phyloP scores from a whole-genome alignment of 2,797 vertebrate species.

The Rallus crepitans region DNA sequence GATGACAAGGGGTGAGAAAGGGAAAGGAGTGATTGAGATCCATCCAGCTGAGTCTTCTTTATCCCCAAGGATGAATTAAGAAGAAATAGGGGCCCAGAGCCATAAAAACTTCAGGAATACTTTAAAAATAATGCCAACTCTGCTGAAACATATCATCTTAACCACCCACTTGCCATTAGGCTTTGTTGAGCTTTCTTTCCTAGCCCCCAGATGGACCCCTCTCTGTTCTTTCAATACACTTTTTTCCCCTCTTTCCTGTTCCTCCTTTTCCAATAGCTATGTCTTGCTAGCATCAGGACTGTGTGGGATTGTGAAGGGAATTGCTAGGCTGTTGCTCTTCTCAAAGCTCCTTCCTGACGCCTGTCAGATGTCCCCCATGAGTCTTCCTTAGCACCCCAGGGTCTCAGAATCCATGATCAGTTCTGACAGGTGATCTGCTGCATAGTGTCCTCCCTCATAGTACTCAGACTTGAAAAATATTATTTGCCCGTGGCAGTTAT shows the following conservation, averaged over 20 bases:
- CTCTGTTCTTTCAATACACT: neutral
- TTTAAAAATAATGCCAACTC: constrained; percentile 54
- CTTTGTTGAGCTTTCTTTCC: constrained; percentile 29
- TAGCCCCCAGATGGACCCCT: neutral
- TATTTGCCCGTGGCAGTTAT: neutral
- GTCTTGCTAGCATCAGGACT: neutral
- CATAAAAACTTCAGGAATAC: constrained; percentile 64
- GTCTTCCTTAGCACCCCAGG: neutral
- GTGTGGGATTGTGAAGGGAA: neutral
- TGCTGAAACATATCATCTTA: constrained; percentile 17
- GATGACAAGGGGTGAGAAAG: constrained; percentile 76
- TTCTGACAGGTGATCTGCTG: neutral
- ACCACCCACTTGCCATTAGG: constrained; percentile 1
- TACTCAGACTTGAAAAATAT: neutral
- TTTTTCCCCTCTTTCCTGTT: neutral
- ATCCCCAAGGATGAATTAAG: constrained; percentile 70
- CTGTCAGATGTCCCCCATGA: neutral
- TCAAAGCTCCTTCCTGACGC: neutral
- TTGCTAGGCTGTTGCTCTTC: neutral
- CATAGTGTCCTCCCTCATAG: neutral
- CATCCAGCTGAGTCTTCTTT: constrained; percentile 72
- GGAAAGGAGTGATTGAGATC: constrained; percentile 71
- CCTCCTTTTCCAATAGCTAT: neutral
- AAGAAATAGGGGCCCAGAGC: constrained; percentile 44
- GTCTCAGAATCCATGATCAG: neutral